These are phyloP conservation scores for Halichondria panicea DNA, from an alignment of 37 sponge, comb jelly and placozoan genomes.

Conservation along the genomic window DNA sequence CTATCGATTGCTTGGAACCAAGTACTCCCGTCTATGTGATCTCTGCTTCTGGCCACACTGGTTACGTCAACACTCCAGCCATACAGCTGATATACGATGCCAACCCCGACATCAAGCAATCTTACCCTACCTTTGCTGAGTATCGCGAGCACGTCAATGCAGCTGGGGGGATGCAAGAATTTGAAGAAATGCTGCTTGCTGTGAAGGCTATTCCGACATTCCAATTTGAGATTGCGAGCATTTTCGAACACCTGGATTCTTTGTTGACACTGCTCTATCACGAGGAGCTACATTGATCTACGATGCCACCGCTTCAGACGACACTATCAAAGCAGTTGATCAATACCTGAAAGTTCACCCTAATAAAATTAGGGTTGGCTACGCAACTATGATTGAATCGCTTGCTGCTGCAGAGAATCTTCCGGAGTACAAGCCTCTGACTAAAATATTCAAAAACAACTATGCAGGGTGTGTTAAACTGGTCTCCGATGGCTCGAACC, in stretches of 20 bases:
- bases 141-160: constrained; percentile 4
- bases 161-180: constrained; percentile 12
- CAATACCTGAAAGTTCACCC: too few species aligned
- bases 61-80: constrained; percentile 19
- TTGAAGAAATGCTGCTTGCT: constrained; percentile 13
- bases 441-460: too few species aligned
- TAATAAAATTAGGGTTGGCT: too few species aligned
- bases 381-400: too few species aligned
- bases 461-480: too few species aligned
- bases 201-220: not conserved
- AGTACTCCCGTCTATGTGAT: constrained; percentile 6
- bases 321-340: too few species aligned
- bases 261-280: not conserved
- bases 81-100: not conserved
- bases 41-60: constrained; percentile 18
- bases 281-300: constrained; percentile 27
- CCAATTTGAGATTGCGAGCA: not conserved
- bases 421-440: too few species aligned
- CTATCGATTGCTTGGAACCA: not conserved
- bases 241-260: not conserved
- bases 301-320: too few species aligned
- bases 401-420: too few species aligned
- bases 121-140: not conserved
- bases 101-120: not conserved
- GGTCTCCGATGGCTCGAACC: constrained; percentile 27